Evolutionary conservation across 1,140 invertebrate genomes (phyloP).

Genomic region (Trinorchestia longiramus): DNA sequence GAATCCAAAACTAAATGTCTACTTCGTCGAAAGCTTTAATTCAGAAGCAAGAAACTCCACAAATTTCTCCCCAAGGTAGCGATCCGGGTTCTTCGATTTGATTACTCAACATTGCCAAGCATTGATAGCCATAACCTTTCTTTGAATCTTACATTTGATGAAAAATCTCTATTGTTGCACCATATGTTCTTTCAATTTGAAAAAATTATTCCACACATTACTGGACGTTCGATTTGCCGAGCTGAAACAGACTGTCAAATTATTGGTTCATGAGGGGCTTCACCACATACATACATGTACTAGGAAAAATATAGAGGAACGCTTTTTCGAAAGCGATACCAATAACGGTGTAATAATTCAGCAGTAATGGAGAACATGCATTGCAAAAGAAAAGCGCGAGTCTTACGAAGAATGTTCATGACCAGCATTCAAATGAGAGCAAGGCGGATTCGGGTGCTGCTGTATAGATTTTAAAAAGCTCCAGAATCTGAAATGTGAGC

Average conservation of each 20-base stretch:
- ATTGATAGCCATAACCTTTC: too few species aligned
- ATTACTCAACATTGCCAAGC: too few species aligned
- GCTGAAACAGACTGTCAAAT: not conserved
- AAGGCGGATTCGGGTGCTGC: not conserved
- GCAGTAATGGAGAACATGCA: not conserved
- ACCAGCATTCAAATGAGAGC: not conserved
- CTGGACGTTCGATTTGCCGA: not conserved
- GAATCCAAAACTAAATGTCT: too few species aligned
- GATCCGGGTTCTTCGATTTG: too few species aligned
- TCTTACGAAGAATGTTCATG: not conserved
- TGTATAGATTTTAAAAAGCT: not conserved
- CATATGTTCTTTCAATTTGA: too few species aligned
- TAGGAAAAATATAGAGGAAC: not conserved
- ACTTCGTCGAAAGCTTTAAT: too few species aligned
- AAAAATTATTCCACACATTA: not conserved
- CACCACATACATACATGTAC: not conserved
- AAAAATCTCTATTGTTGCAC: too few species aligned
- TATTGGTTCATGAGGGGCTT: too few species aligned
- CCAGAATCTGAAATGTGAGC: not conserved
- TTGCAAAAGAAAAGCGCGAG: not conserved
- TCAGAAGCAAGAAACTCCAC: too few species aligned
- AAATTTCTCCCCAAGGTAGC: too few species aligned
- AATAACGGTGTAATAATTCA: not conserved
- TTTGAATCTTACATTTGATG: too few species aligned
- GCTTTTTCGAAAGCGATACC: not conserved